These are phyloP conservation scores for Tenthredo amoena DNA, from an alignment of 2,888 invertebrate genomes.

Conservation along the genomic window DNA sequence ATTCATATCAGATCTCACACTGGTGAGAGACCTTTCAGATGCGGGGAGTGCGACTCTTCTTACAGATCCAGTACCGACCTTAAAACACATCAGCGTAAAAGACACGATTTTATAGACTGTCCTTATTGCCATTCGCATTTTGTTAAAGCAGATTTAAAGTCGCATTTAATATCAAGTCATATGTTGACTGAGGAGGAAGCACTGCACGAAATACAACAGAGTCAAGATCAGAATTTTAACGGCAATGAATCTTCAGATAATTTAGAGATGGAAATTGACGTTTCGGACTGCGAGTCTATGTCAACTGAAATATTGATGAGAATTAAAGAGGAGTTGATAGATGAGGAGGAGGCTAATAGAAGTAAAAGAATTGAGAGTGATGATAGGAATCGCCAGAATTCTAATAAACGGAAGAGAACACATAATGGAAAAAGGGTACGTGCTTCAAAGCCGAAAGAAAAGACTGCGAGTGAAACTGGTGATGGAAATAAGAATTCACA, in stretches of 20 bases:
- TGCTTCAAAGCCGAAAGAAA: neutral
- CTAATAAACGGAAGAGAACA: neutral
- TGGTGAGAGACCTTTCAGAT: conserved; percentile 56
- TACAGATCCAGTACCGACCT: conserved; percentile 58
- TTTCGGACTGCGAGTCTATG: conserved; percentile 5
- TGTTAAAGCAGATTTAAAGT: conserved; percentile 55
- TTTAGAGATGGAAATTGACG: conserved; percentile 21
- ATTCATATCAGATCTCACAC: conserved; percentile 60
- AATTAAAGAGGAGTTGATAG: conserved; percentile 26
- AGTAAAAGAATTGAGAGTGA: neutral
- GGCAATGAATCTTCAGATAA: conserved; percentile 32
- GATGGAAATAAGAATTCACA: neutral
- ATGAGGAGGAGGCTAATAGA: conserved; percentile 18
- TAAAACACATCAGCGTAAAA: conserved; percentile 60
- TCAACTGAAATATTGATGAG: neutral
- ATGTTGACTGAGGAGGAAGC: conserved; percentile 61
- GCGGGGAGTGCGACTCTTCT: conserved; percentile 60
- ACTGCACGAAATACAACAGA: conserved; percentile 57
- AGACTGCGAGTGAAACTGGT: neutral
- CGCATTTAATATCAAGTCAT: conserved; percentile 64
- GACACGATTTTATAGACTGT: conserved; percentile 61
- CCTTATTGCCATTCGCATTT: conserved; percentile 58
- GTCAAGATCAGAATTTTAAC: conserved; percentile 23
- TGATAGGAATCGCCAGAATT: neutral
- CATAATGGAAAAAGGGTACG: neutral